Conservation (phyloP, 2,888 invertebrate species). For the Creontiades dilutus region DNA sequence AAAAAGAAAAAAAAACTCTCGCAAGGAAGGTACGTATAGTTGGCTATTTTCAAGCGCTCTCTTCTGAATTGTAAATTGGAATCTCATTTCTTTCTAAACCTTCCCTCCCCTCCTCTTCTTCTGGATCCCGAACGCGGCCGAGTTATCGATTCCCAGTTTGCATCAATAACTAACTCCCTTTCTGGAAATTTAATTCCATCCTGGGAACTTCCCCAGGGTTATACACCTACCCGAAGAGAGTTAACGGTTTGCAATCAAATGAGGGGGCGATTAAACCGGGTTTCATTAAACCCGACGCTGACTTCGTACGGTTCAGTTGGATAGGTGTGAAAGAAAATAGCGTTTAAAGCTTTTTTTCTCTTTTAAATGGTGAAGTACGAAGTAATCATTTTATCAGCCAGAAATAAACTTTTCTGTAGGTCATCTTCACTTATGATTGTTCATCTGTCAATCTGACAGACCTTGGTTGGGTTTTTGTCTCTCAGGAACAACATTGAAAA, state of each 20-base stretch:
- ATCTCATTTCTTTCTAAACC: conserved; percentile 28
- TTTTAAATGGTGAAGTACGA: no score
- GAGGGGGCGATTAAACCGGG: neutral
- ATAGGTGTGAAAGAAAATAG: no score
- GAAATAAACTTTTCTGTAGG: no score
- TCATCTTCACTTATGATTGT: no score
- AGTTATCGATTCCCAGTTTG: conserved; percentile 34
- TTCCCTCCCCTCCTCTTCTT: neutral
- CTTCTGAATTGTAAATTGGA: conserved; percentile 42
- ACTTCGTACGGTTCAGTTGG: neutral
- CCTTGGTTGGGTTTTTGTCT: no score
- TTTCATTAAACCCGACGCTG: neutral
- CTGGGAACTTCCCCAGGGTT: neutral
- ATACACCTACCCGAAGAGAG: neutral
- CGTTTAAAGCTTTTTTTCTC: no score
- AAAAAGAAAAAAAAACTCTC: neutral
- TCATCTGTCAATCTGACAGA: no score
- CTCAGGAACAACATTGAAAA: no score
- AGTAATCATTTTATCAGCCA: no score
- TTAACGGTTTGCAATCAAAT: neutral
- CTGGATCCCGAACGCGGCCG: neutral
- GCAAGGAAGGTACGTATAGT: conserved; percentile 18
- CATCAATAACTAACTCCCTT: conserved; percentile 39
- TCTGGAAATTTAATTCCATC: conserved; percentile 21
- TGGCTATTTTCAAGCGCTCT: conserved; percentile 38